A percentile compares a stretch with the other conserved stretches of the same genome.
These are phyloP conservation scores for Apodemus agrarius DNA, from an alignment of 2,797 vertebrate species.

Conservation along the genomic window DNA sequence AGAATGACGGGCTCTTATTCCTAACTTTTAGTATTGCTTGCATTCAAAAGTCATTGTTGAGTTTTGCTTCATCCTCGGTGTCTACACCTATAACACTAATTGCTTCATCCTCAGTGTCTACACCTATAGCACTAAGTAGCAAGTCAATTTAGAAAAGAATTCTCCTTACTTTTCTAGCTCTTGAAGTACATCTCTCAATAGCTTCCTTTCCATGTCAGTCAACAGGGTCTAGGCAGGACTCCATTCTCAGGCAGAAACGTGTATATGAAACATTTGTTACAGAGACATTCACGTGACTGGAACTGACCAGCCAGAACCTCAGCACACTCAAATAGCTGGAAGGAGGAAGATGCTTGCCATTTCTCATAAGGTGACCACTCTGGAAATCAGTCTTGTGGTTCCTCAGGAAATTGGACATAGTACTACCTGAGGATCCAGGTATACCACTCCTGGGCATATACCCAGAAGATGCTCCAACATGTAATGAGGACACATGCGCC, in stretches of 20 bases:
- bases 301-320: not conserved
- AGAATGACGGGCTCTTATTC: slow-evolving; percentile 2
- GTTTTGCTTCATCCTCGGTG: not conserved
- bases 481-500: no score
- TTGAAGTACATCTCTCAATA: not conserved
- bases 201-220: not conserved
- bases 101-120: not conserved
- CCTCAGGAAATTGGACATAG: no score
- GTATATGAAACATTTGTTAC: not conserved
- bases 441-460: no score
- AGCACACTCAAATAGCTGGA: not conserved
- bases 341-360: not conserved
- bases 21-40: slow-evolving; percentile 45
- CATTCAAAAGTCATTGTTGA: slow-evolving; percentile 26
- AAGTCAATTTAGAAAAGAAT: not conserved
- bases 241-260: not conserved
- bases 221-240: not conserved
- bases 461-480: no score
- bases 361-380: not conserved
- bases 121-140: not conserved
- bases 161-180: not conserved
- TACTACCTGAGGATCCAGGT: no score
- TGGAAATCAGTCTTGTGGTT: no score
- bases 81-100: not conserved
- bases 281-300: not conserved